Evolutionary conservation across 2,113 vertebrate genomes (phyloP), one percentile per base, ranked within the genome.

Genomic region (Hippocampus barbouri): DNA sequence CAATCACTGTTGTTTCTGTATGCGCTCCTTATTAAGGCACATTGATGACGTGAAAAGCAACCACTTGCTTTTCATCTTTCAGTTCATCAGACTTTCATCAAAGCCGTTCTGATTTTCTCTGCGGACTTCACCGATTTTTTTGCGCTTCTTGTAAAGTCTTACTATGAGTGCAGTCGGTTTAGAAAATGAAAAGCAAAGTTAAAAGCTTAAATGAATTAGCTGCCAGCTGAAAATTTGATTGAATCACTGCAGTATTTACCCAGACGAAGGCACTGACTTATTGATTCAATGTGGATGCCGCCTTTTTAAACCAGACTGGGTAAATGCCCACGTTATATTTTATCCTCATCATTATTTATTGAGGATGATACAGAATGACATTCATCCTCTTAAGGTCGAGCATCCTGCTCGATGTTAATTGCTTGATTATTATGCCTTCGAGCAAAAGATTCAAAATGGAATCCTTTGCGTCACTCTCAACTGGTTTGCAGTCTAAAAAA

Each of bases 21-120:
- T 45, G 68, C 83, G 88, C 76, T 91, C 92, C 92, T 91, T 93
- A 91, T 93, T 91, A 93, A 93, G 92, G 84, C 90, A 93, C 76
- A 30, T 14, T 53, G 79, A 77, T 68, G 66, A 77, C 51, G 20
- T 74, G 66, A 75, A 79, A 54, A 76, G 67, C 30, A 57, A 34
- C 34, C 34, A 67, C 65, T 43, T 38, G 71, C 63, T 64, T 62
- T 51, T 68, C 61, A 18, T 21, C 43, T 67, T 8, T 68, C 12
- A 64, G 2, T 51, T 6, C n/a, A 8, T 8, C 63, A 66, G 63
- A n/a, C 40, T 38, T 16, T 45, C 11, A 16, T 25, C 14, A 25
- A 60, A 60, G 57, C 25, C 27, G 30, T 18, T 34, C 27, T 15
- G 15, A 38, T 61, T 61, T 61, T 61, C 16, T 15, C 2, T 34